Evolutionary conservation across 2,797 vertebrate genomes (phyloP).

Genomic region (Crenuchus spilurus): DNA sequence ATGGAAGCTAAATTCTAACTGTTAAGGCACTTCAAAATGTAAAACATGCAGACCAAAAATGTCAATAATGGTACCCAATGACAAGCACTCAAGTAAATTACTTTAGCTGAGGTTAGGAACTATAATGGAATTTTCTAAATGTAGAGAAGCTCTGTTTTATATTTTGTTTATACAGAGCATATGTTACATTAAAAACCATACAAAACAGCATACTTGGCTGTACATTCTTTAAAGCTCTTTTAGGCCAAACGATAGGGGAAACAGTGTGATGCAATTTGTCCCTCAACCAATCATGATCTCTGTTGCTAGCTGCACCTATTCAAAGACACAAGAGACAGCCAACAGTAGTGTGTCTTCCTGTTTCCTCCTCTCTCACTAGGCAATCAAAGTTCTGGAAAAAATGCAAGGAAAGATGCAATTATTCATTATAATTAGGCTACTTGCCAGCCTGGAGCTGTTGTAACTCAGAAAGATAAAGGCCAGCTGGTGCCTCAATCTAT

Average conservation of each 20-base stretch:
- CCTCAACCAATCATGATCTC: constrained; percentile 58
- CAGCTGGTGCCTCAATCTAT: constrained; percentile 63
- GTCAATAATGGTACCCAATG: too few relatives aligned
- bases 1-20: neutral
- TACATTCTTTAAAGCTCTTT: neutral
- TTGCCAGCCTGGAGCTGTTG: constrained; percentile 71
- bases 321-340: constrained; percentile 45
- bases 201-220: neutral
- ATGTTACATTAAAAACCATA: neutral
- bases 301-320: constrained; percentile 4
- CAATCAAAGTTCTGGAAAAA: constrained; percentile 73
- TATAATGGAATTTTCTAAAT: neutral
- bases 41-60: too few relatives aligned
- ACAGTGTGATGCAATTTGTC: constrained; percentile 59
- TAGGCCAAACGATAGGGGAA: neutral
- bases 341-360: constrained; percentile 65
- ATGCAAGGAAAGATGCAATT: constrained; percentile 74
- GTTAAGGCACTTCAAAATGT: too few relatives aligned
- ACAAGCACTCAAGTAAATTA: too few relatives aligned
- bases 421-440: constrained; percentile 77
- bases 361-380: constrained; percentile 55
- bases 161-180: neutral
- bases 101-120: too few relatives aligned
- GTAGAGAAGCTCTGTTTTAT: neutral
- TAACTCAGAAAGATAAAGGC: constrained; percentile 61